These are phyloP conservation scores for Oreochromis mossambicus DNA, from an alignment of 2,797 vertebrate species.

Conservation along the genomic window DNA sequence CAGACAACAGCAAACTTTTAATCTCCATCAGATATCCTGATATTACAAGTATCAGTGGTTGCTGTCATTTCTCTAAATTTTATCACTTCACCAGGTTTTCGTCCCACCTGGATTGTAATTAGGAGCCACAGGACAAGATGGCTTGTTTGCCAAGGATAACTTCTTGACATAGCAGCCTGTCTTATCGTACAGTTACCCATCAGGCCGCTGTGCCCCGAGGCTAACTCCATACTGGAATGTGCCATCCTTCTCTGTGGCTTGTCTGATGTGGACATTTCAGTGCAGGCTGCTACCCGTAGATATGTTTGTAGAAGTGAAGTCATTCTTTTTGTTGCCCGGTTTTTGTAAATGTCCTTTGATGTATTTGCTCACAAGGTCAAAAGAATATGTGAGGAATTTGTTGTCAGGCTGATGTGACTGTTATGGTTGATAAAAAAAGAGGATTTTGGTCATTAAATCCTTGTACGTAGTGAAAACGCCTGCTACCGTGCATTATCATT, in stretches of 20 bases:
- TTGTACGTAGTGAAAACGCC: not conserved
- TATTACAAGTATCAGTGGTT: not conserved
- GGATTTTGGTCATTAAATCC: not conserved
- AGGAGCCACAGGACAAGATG: constrained; percentile 18
- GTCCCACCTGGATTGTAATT: constrained; percentile 17
- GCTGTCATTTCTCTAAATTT: not conserved
- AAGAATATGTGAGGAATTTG: not conserved
- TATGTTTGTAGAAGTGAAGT: not conserved
- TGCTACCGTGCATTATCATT: not conserved
- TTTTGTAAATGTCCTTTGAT: not conserved
- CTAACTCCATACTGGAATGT: constrained; percentile 3
- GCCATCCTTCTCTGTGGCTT: not conserved
- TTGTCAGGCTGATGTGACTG: not conserved
- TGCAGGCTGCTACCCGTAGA: not conserved
- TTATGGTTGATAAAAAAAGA: not conserved
- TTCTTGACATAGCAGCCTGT: constrained; percentile 34
- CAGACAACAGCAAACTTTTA: not conserved
- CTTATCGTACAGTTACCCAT: constrained; percentile 43
- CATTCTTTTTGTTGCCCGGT: not conserved
- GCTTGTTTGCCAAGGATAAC: constrained; percentile 16
- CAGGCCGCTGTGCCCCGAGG: constrained; percentile 16
- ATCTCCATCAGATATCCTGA: not conserved
- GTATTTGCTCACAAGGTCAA: not conserved
- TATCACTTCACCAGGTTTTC: not conserved
- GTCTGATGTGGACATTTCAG: not conserved